Base-by-base conservation (phyloP, 2,113 vertebrate genomes). In the Poecilia latipinna region DNA sequence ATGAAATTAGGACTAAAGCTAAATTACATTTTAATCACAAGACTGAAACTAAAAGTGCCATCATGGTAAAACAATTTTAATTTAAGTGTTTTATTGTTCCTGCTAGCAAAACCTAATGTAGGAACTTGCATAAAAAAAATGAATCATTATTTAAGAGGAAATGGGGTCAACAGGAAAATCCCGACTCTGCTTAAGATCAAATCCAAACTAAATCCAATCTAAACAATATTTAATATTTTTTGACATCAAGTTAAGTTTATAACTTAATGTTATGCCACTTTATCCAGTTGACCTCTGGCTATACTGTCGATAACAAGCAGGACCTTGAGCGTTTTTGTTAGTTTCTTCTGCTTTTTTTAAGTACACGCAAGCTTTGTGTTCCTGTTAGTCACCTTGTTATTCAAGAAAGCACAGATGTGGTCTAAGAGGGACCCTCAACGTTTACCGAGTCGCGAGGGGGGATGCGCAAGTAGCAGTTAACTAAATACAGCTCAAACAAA, bases 351-450 rank as follows among this genome's bases (percentile, higher is more conserved):
- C 28, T 8, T 15, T 29, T 42, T 48, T 11, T 5, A 22, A 15
- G 44, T 48, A 48, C 44, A 48, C 17, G 39, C 44, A 19, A 0
- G 8, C 1, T 35, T 33, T 29, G 32, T 65, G 65, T 74, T 69
- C 63, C 44, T 48, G 44, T 19, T 57, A 57, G 79, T 77, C 77
- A 70, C 80, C 78, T 81, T 71, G 75, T 74, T 76, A 79, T 74
- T 75, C 29, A 44, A 64, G 26, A 13, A 11, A 28, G 10, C 33
- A 31, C 63, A 74, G 37, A 57, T 57, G 54, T 68, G 37, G 4
- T 32, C 33, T 26, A 64, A 28, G 15, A 76, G 10, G 19, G 7
- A 26, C 28, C 60, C 39, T 72, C 11, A 39, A 37, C 61, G 39
- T 3, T 39, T 28, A 12, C n/a, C 6, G 51, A n/a, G 17, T 48